A percentile compares a stretch with the other conserved stretches of the same genome.
These are phyloP conservation scores for Calypte anna DNA, from an alignment of 2,113 vertebrate genomes.

Conservation along the genomic window DNA sequence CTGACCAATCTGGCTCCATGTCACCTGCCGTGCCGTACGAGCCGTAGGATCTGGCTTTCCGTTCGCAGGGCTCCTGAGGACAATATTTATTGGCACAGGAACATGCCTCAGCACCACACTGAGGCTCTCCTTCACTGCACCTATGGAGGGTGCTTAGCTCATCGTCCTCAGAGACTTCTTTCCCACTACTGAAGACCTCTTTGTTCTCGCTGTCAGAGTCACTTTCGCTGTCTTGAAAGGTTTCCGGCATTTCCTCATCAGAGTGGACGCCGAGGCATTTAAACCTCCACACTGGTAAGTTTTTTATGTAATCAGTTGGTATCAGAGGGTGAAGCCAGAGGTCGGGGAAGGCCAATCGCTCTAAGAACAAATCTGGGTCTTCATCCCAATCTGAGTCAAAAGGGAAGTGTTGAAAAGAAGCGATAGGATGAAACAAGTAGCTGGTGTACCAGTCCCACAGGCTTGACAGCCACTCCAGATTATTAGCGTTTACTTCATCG, in stretches of 20 bases:
- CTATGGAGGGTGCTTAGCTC: background rate
- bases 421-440: slow-evolving; percentile 92
- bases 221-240: slow-evolving; percentile 76
- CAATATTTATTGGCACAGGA: slow-evolving; percentile 37
- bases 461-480: slow-evolving; percentile 95
- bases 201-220: slow-evolving; percentile 78
- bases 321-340: slow-evolving; percentile 96
- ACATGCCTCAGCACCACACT: slow-evolving; percentile 22
- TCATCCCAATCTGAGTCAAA: slow-evolving; percentile 95
- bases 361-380: slow-evolving; percentile 88
- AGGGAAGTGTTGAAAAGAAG: slow-evolving; percentile 91
- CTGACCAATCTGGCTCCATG: slow-evolving; percentile 82
- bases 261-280: slow-evolving; percentile 52
- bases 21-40: slow-evolving; percentile 17
- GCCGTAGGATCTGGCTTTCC: slow-evolving; percentile 32
- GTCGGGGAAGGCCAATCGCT: slow-evolving; percentile 92
- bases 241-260: slow-evolving; percentile 70
- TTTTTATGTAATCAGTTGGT: slow-evolving; percentile 93
- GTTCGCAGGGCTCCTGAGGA: background rate
- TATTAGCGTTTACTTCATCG: slow-evolving; percentile 90
- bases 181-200: slow-evolving; percentile 52
- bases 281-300: slow-evolving; percentile 90
- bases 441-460: slow-evolving; percentile 99
- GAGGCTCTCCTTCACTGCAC: background rate
- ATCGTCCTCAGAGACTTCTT: slow-evolving; percentile 65